A percentile compares a stretch with the other conserved stretches of the same genome.
Evolutionary conservation across 1,140 invertebrate genomes (phyloP).

Genomic region (Meloidogyne floridensis): DNA sequence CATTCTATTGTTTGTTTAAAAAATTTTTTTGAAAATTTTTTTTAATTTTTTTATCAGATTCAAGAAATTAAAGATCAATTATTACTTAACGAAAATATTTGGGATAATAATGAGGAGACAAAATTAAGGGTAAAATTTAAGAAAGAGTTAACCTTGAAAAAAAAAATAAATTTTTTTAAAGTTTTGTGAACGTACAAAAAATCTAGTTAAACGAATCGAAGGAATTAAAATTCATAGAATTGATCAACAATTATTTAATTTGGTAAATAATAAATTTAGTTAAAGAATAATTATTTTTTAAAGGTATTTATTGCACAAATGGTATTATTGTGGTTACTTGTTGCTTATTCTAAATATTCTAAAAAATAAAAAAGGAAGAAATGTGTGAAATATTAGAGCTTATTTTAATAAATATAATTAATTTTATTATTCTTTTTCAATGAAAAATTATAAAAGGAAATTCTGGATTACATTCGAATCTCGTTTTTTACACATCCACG

Average conservation of each 20-base stretch:
- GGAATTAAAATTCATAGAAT: constrained; percentile 29
- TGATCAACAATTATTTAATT: constrained; percentile 23
- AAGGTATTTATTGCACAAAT: constrained; percentile 29
- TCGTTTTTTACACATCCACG: no score
- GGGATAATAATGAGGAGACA: constrained; percentile 12
- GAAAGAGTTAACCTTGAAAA: not conserved
- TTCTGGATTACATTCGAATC: no score
- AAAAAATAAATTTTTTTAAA: not conserved
- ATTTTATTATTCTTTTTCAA: no score
- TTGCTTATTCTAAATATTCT: constrained; percentile 19
- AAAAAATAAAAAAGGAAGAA: not conserved
- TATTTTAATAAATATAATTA: no score
- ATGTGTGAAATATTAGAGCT: no score
- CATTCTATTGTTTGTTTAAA: constrained; percentile 16
- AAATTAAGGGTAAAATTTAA: not conserved
- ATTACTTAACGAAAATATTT: constrained; percentile 12
- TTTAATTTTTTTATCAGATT: not conserved
- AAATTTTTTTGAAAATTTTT: not conserved
- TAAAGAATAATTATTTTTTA: not conserved
- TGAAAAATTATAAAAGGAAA: no score
- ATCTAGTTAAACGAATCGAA: not conserved
- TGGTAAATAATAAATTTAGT: not conserved
- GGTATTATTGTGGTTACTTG: constrained; percentile 25
- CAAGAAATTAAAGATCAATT: constrained; percentile 24
- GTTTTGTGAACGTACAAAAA: constrained; percentile 6